phyloP scores from a whole-genome alignment of 1,140 invertebrate genomes.

The Zaprionus capensis region DNA sequence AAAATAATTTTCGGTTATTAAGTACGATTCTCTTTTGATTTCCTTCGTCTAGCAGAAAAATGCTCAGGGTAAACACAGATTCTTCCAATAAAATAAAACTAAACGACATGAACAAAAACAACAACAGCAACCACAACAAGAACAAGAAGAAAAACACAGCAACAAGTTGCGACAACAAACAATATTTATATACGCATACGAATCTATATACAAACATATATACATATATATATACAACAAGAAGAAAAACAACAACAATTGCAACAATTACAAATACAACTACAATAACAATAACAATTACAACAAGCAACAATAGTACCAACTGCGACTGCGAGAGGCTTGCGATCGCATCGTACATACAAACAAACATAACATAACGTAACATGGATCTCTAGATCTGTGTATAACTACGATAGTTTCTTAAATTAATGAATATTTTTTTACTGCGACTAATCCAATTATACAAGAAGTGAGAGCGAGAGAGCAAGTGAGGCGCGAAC shows the following conservation, averaged over 20 bases:
- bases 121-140: constrained; percentile 18
- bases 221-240: constrained; percentile 51
- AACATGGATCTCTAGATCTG: neutral
- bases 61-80: constrained; percentile 82
- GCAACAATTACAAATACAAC: constrained; percentile 43
- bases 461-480: constrained; percentile 29
- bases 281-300: constrained; percentile 49
- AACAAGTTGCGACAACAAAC: constrained; percentile 51
- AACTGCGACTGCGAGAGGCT: constrained; percentile 28
- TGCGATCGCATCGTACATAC: constrained; percentile 41
- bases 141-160: constrained; percentile 38
- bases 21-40: constrained; percentile 46
- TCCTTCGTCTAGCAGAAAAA: constrained; percentile 74
- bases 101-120: constrained; percentile 43
- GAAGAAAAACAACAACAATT: constrained; percentile 42
- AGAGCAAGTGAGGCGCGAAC: constrained; percentile 30
- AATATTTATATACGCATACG: constrained; percentile 68
- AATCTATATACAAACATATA: constrained; percentile 43
- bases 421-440: constrained; percentile 50
- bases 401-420: constrained; percentile 36
- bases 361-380: constrained; percentile 13
- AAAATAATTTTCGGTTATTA: constrained; percentile 27
- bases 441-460: constrained; percentile 40
- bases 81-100: constrained; percentile 81
- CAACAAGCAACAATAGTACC: constrained; percentile 71